A percentile compares a stretch with the other conserved stretches of the same genome.
phyloP scores from a whole-genome alignment of 1,140 invertebrate genomes.

The Agrilus planipennis region DNA sequence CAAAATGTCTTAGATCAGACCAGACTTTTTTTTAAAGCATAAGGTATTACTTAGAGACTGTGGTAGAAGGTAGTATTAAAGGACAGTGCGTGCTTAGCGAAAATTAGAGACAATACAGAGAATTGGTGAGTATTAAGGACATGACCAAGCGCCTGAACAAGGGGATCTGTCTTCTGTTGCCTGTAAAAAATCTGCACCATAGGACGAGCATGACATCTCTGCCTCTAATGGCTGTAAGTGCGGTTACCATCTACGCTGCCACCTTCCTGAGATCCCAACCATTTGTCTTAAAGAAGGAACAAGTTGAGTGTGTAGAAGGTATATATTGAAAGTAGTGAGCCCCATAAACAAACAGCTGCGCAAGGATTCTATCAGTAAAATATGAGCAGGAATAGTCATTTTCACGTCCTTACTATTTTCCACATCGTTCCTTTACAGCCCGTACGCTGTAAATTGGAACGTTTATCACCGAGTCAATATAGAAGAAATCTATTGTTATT shows the following conservation, averaged over 20 bases:
- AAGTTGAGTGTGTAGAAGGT: constrained; percentile 51
- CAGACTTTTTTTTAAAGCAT: constrained; percentile 71
- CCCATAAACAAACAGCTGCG: constrained; percentile 36
- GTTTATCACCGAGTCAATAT: constrained; percentile 63
- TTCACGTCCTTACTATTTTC: constrained; percentile 6
- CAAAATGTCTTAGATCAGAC: constrained; percentile 14
- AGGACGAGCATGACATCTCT: constrained; percentile 60
- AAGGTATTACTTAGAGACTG: constrained; percentile 72
- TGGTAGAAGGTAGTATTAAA: constrained; percentile 57
- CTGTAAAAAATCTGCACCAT: constrained; percentile 63
- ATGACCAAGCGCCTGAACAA: constrained; percentile 54
- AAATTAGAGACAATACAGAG: constrained; percentile 78
- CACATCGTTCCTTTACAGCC: constrained; percentile 41
- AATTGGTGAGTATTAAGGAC: constrained; percentile 69
- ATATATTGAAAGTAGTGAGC: constrained; percentile 39
- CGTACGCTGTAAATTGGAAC: constrained; percentile 59
- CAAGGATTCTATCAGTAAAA: constrained; percentile 39
- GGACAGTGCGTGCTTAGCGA: constrained; percentile 65
- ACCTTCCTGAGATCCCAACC: constrained; percentile 38
- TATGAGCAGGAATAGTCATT: not conserved
- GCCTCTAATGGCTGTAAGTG: constrained; percentile 79
- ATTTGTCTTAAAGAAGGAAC: constrained; percentile 38
- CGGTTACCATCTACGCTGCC: constrained; percentile 72
- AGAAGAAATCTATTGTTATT: constrained; percentile 85
- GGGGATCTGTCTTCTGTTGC: constrained; percentile 65